phyloP scores from a whole-genome alignment of 2,888 invertebrate species.

The Cetonia aurata region DNA sequence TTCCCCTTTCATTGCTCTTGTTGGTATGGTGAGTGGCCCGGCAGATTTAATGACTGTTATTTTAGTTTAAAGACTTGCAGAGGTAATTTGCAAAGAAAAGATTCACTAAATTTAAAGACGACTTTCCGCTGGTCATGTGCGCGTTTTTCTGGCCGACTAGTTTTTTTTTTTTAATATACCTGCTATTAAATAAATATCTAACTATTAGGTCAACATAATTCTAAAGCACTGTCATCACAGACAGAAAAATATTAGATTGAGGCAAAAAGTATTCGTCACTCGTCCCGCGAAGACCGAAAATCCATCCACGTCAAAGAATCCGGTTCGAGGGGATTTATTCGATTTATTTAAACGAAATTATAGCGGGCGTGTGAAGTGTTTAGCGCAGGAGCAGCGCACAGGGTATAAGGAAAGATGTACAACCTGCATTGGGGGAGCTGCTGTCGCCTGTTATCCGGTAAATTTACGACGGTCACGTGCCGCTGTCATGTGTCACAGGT shows the following conservation, averaged over 20 bases:
- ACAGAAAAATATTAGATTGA: not conserved
- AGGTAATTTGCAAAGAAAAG: too few relatives aligned
- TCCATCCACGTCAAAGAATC: slow-evolving; percentile 25
- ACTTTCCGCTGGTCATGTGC: too few relatives aligned
- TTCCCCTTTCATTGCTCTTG: too few relatives aligned
- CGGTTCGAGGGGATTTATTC: slow-evolving; percentile 34
- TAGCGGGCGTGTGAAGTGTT: slow-evolving; percentile 28
- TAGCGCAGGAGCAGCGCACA: slow-evolving; percentile 2
- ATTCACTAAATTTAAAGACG: too few relatives aligned
- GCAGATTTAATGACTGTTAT: too few relatives aligned
- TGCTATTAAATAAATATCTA: too few relatives aligned
- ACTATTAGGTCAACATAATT: too few relatives aligned
- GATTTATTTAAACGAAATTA: slow-evolving; percentile 41
- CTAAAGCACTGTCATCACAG: too few relatives aligned
- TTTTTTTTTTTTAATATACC: too few relatives aligned
- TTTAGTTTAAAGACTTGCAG: too few relatives aligned
- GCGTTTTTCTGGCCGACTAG: too few relatives aligned
- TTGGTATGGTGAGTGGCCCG: too few relatives aligned
- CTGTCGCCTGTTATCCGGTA: slow-evolving; percentile 22
- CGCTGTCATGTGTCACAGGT: slow-evolving; percentile 45
- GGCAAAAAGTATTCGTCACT: not conserved
- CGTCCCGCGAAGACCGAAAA: not conserved
- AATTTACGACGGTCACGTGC: slow-evolving; percentile 44
- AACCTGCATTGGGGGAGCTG: not conserved
- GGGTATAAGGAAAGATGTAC: not conserved